Evolutionary conservation across 2,797 vertebrate genomes (phyloP).

Genomic region (Apogon hyalosoma): DNA sequence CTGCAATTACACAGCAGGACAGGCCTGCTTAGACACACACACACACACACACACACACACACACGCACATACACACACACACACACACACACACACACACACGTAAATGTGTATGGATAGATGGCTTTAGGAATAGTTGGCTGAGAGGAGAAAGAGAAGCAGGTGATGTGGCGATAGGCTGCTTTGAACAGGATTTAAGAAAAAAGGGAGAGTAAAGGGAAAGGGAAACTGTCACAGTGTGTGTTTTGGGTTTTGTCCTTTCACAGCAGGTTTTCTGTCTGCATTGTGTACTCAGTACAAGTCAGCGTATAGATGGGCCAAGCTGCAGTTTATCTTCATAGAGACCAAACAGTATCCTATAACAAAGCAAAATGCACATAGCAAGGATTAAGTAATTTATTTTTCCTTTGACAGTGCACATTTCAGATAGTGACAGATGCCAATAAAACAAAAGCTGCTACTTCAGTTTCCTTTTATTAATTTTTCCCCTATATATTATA

Average conservation of each 20-base stretch:
- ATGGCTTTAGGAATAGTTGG: constrained; percentile 50
- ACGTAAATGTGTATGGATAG: constrained; percentile 42
- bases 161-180: constrained; percentile 64
- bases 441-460: neutral
- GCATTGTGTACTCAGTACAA: constrained; percentile 59
- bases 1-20: constrained; percentile 75
- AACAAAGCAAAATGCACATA: constrained; percentile 19
- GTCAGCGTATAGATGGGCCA: constrained; percentile 42
- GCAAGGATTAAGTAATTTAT: constrained; percentile 17
- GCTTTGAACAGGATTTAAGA: constrained; percentile 62
- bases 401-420: constrained; percentile 3
- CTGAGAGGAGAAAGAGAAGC: constrained; percentile 50
- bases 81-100: constrained; percentile 9
- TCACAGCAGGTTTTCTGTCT: constrained; percentile 58
- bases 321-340: constrained; percentile 51
- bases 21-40: constrained; percentile 45
- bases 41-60: neutral
- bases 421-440: constrained; percentile 6
- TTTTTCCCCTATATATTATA: no score
- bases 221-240: constrained; percentile 63
- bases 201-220: constrained; percentile 38
- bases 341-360: constrained; percentile 39
- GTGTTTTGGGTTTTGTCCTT: constrained; percentile 66
- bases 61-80: neutral
- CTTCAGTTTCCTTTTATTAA: neutral